Conservation (phyloP, 2,797 vertebrate species). For the Hydrolagus colliei region DNA sequence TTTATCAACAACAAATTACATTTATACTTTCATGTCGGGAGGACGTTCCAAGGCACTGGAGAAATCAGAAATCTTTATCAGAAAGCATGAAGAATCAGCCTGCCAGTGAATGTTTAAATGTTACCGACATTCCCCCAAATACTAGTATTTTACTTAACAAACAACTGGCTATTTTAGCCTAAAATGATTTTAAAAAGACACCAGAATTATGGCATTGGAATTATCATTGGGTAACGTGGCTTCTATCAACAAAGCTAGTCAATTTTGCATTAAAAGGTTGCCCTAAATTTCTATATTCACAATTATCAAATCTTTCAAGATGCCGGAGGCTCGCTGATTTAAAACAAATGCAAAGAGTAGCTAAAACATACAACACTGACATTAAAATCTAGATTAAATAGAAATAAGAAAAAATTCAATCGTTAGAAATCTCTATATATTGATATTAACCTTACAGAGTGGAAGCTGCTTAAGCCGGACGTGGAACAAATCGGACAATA, state of each 20-base stretch:
- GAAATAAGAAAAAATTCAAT: not conserved
- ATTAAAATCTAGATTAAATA: not conserved
- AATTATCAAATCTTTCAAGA: not conserved
- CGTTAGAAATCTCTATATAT: not conserved
- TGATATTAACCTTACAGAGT: not conserved
- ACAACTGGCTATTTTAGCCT: not conserved
- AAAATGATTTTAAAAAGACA: not conserved
- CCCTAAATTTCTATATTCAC: not conserved
- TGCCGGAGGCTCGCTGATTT: not conserved
- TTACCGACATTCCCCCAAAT: too few species aligned
- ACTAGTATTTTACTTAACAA: too few species aligned
- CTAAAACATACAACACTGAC: not conserved
- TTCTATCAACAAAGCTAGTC: not conserved
- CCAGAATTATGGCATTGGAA: too few species aligned
- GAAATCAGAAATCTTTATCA: too few species aligned
- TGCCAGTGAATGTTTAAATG: too few species aligned
- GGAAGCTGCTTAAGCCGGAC: too few species aligned
- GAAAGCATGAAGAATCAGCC: too few species aligned
- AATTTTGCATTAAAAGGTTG: slow-evolving; percentile 9
- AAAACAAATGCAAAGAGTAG: not conserved
- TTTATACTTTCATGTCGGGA: too few species aligned
- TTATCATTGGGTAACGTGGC: too few species aligned
- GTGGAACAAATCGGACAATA: too few species aligned
- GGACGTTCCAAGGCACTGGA: too few species aligned
- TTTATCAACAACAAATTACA: too few species aligned